Percentiles rank a stretch among this genome's conserved stretches.
phyloP scores from a whole-genome alignment of 2,888 invertebrate species.

The Tridacna gigas region DNA sequence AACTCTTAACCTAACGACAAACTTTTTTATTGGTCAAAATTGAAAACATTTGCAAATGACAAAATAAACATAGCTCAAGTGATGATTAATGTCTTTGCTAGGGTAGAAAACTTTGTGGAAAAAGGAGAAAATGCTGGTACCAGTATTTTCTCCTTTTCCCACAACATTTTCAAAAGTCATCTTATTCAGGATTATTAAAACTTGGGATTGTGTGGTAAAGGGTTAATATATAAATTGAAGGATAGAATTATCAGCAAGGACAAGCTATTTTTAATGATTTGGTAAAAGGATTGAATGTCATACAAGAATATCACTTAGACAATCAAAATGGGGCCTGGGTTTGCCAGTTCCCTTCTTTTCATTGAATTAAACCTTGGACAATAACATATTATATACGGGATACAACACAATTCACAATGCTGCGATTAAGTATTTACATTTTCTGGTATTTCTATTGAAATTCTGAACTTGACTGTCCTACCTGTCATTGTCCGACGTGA shows the following conservation, averaged over 20 bases:
- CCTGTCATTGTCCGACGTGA: neutral
- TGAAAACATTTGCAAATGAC: too few species aligned
- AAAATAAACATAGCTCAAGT: too few species aligned
- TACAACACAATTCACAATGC: conserved; percentile 29
- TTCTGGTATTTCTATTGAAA: conserved; percentile 15
- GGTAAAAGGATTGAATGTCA: conserved; percentile 23
- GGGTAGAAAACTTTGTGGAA: too few species aligned
- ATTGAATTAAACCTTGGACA: conserved; percentile 23
- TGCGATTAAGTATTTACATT: conserved; percentile 30
- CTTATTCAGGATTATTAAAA: too few species aligned
- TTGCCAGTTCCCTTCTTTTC: conserved; percentile 30
- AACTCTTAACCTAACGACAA: too few species aligned
- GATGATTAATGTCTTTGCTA: too few species aligned
- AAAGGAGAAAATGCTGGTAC: too few species aligned
- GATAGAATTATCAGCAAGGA: conserved; percentile 59
- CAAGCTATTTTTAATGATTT: conserved; percentile 34
- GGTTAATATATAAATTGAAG: too few species aligned
- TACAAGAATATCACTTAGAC: conserved; percentile 50
- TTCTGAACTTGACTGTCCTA: neutral
- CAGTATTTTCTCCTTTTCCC: too few species aligned
- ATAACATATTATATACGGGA: conserved; percentile 23
- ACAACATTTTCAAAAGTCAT: too few species aligned
- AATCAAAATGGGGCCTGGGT: conserved; percentile 55
- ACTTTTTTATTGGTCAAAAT: too few species aligned
- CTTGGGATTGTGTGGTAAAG: too few species aligned